Conservation (phyloP, 2,797 vertebrate genomes). For the Melanotaenia maccullochi region DNA sequence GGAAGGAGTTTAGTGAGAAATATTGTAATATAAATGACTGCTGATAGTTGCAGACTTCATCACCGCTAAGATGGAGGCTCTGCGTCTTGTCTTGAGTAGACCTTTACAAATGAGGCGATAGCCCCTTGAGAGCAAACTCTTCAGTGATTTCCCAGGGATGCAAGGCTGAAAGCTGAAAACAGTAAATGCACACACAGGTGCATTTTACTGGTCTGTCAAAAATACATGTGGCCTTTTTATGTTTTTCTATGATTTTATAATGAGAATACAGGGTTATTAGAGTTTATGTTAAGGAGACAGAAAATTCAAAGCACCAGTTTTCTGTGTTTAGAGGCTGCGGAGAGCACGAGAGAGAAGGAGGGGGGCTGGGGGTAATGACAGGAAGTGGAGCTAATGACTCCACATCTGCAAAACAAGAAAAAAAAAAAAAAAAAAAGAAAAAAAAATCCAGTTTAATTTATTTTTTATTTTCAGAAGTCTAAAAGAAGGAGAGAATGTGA, state of each 20-base stretch:
- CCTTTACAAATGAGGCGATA: constrained; percentile 74
- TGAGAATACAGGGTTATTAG: neutral
- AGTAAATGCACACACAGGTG: constrained; percentile 17
- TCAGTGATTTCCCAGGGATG: constrained; percentile 70
- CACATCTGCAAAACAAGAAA: constrained; percentile 52
- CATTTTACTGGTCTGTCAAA: constrained; percentile 42
- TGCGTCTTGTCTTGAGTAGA: constrained; percentile 56
- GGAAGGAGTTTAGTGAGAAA: neutral
- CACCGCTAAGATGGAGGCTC: constrained; percentile 60
- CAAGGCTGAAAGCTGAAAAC: constrained; percentile 34
- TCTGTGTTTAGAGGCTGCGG: constrained; percentile 72
- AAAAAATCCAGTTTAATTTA: neutral
- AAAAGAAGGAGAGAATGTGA: neutral
- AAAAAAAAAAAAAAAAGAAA: neutral
- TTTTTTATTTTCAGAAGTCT: neutral
- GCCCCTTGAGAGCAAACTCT: constrained; percentile 59
- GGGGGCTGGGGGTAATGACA: constrained; percentile 61
- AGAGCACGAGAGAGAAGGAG: constrained; percentile 36
- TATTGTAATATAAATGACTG: neutral
- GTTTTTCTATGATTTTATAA: neutral
- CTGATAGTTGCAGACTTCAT: constrained; percentile 51
- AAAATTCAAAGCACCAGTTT: constrained; percentile 68
- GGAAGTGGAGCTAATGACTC: constrained; percentile 64
- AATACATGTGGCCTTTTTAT: neutral
- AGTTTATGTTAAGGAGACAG: constrained; percentile 16